Base-by-base conservation (phyloP, 2,797 vertebrate species). In the Arrhamphus sclerolepis region DNA sequence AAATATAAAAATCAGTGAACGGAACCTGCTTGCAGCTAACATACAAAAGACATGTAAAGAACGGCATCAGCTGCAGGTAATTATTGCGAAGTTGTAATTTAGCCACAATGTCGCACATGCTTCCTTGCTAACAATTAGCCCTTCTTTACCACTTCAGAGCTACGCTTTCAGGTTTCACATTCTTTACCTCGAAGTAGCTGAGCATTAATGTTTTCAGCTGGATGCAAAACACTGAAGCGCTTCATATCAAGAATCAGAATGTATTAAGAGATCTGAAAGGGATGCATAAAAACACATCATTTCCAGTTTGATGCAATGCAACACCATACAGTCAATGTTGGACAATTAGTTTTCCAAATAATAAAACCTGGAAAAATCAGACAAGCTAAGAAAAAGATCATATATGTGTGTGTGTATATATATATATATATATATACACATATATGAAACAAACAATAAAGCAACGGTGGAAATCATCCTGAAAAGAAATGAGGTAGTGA, bases 401-500 rank as follows among this genome's bases (percentile, higher is more conserved):
- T 55, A 55, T 78, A 85, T 84, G 85, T 66, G 61, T 75, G 61
- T 66, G n/a, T n/a, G n/a, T n/a, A n/a, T n/a, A n/a, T 75, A 81
- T 77, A 78, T 61, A 74, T 71, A 76, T 63, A 26, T 46, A 21
- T 21, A 22, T 22, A 46, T 11, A 46, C 11, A 62, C 10, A 22
- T 22, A 46, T 11, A 46, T 13, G 60, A 78, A 79, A 84, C 79
- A 77, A 82, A 71, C 64, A 38, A 38, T 38, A 38, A 38, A 38
- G 34, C 34, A 88, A 81, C 76, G 82, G 67, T 70, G 66, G 64
- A 87, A 82, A 87, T 58, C 21, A 3, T 80, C 75, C 79, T 83
- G 82, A 86, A 87, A 88, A 88, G 69, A 92, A 91, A 91, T 89
- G 92, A 94, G 93, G 93, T 93, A 94, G 92, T 85, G 86, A 73